phyloP scores from a whole-genome alignment of 2,797 vertebrate genomes.

The Sebastes miniatus region DNA sequence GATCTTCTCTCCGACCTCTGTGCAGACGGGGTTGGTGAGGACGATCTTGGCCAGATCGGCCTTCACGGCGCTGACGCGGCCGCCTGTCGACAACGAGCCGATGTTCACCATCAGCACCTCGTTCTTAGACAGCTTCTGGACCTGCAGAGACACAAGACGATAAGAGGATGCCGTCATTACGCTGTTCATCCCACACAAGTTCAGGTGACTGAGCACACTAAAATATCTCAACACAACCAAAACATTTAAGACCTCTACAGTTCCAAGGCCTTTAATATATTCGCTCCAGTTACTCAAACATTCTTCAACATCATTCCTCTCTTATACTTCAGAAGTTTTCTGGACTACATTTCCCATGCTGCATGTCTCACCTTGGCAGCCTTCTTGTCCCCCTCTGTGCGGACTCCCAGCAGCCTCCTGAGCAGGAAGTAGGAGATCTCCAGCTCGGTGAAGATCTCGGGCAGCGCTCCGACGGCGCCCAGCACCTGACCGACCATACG shows the following conservation, averaged over 20 bases:
- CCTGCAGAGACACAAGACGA: slow-evolving; percentile 73
- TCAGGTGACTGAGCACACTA: no score
- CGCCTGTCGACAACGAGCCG: slow-evolving; percentile 95
- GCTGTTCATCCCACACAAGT: neutral
- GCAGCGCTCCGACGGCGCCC: slow-evolving; percentile 94
- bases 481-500: slow-evolving; percentile 99
- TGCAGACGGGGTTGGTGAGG: slow-evolving; percentile 98
- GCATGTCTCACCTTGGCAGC: slow-evolving; percentile 90
- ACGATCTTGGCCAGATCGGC: slow-evolving; percentile 98
- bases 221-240: no score
- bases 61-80: slow-evolving; percentile 97
- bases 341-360: slow-evolving; percentile 7
- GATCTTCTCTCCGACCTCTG: slow-evolving; percentile 99
- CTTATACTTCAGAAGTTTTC: neutral
- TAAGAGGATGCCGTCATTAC: neutral
- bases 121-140: slow-evolving; percentile 98
- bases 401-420: slow-evolving; percentile 92
- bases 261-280: no score
- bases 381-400: slow-evolving; percentile 98
- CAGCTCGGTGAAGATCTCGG: slow-evolving; percentile 98
- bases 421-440: slow-evolving; percentile 98
- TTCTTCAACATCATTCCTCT: neutral
- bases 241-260: no score
- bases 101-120: slow-evolving; percentile 99
- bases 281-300: no score